Evolutionary conservation across 2,888 invertebrate species (phyloP).

Genomic region (Drosophila crucigera): DNA sequence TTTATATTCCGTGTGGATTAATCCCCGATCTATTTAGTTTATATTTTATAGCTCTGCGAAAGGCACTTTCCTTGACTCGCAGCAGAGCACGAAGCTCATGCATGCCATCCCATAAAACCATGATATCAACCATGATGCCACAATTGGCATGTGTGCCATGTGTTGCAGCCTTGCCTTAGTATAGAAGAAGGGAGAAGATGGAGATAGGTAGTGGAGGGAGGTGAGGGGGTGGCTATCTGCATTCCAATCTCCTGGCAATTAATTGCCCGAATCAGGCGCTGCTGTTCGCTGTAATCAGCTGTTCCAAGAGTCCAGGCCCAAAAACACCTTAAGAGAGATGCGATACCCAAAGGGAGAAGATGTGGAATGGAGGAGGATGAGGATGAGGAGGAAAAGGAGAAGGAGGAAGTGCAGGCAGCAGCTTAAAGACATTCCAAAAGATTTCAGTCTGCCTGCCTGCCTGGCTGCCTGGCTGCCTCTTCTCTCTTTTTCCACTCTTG

Average conservation of each 20-base stretch:
- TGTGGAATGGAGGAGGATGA: background rate
- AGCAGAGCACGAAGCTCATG: conserved; percentile 8
- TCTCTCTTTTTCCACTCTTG: background rate
- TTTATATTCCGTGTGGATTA: background rate
- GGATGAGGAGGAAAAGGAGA: conserved; percentile 1
- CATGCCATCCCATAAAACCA: conserved; percentile 32
- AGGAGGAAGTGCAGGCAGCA: conserved; percentile 14
- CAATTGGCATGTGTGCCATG: conserved; percentile 61
- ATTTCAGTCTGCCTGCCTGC: conserved; percentile 15
- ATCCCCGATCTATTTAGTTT: background rate
- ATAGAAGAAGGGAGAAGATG: background rate
- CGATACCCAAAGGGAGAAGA: conserved; percentile 21
- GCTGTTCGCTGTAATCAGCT: conserved; percentile 73
- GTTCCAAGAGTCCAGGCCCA: conserved; percentile 56
- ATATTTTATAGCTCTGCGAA: background rate
- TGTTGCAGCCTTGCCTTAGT: conserved; percentile 45
- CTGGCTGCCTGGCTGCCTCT: conserved; percentile 1
- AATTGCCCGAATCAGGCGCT: conserved; percentile 78
- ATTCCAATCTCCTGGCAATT: conserved; percentile 69
- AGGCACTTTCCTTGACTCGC: background rate
- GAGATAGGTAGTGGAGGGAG: too few relatives aligned
- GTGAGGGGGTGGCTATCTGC: conserved; percentile 30
- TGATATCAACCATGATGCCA: conserved; percentile 37
- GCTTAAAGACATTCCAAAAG: conserved; percentile 61
- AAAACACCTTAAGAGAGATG: conserved; percentile 64